These are phyloP conservation scores for Eulithis testata DNA, from an alignment of 2,888 invertebrate genomes.

Conservation along the genomic window DNA sequence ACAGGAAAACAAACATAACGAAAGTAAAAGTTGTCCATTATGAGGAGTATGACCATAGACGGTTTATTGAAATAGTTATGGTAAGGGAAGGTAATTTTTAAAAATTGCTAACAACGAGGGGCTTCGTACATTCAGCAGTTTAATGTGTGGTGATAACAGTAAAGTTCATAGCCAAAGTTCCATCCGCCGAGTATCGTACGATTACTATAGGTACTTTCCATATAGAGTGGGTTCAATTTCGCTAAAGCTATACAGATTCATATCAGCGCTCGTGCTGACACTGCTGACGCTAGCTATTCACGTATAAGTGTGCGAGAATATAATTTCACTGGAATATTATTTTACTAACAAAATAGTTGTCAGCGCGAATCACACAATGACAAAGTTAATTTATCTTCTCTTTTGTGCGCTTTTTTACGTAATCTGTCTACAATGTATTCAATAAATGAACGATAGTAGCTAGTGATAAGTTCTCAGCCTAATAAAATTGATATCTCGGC, in stretches of 20 bases:
- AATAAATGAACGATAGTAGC: conserved; percentile 1
- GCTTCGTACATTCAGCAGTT: conserved; percentile 71
- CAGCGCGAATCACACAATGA: conserved; percentile 8
- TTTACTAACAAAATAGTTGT: conserved; percentile 37
- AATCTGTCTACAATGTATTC: background rate
- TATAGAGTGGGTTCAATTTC: conserved; percentile 73
- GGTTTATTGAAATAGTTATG: conserved; percentile 81
- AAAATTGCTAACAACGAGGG: conserved; percentile 74
- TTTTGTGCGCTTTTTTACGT: background rate
- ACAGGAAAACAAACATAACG: conserved; percentile 68
- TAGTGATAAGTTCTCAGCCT: conserved; percentile 1
- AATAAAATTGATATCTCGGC: conserved; percentile 29
- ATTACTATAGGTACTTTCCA: conserved; percentile 71
- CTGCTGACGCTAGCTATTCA: conserved; percentile 52
- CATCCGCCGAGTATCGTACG: conserved; percentile 68
- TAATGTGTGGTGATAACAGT: conserved; percentile 79
- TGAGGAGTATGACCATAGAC: conserved; percentile 71
- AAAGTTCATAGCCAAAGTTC: conserved; percentile 80
- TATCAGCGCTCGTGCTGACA: conserved; percentile 60
- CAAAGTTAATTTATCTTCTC: background rate
- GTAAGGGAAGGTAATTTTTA: conserved; percentile 72
- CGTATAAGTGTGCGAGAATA: conserved; percentile 48
- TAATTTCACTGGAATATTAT: conserved; percentile 45
- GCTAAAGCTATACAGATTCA: conserved; percentile 69
- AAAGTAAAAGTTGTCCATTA: conserved; percentile 78